These are phyloP conservation scores for Pseudomyrmex cubaensis DNA, from an alignment of 1,140 invertebrate genomes.

Conservation along the genomic window DNA sequence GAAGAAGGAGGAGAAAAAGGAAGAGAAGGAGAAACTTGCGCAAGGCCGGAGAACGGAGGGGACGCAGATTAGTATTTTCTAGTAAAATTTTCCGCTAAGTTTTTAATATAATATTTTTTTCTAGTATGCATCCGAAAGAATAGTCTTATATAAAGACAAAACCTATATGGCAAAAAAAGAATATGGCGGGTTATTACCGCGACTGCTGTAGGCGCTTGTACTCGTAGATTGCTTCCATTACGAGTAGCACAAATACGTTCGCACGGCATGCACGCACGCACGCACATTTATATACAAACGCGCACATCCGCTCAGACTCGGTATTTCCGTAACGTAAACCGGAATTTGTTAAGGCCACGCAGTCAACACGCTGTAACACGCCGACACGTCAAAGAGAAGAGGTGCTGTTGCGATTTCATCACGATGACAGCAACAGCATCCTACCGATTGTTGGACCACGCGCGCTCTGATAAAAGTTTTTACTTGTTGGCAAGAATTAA, in stretches of 20 bases:
- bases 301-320: background rate
- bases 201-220: background rate
- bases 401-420: too few relatives aligned
- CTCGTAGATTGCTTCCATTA: background rate
- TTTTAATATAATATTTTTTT: too few relatives aligned
- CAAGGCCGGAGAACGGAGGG: background rate
- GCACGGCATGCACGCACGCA: background rate
- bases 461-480: conserved; percentile 18
- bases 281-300: background rate
- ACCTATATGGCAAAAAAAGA: background rate
- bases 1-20: background rate
- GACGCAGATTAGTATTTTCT: background rate
- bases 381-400: too few relatives aligned
- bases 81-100: background rate
- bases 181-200: conserved; percentile 3
- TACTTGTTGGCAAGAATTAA: conserved; percentile 6
- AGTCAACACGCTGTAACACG: background rate
- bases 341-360: conserved; percentile 5
- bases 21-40: conserved; percentile 12
- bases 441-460: background rate
- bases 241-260: background rate
- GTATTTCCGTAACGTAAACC: conserved; percentile 29
- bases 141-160: too few relatives aligned
- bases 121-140: too few relatives aligned
- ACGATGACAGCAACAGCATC: background rate